These are phyloP conservation scores for Vanessa tameamea DNA, from an alignment of 1,140 invertebrate genomes.

Conservation along the genomic window DNA sequence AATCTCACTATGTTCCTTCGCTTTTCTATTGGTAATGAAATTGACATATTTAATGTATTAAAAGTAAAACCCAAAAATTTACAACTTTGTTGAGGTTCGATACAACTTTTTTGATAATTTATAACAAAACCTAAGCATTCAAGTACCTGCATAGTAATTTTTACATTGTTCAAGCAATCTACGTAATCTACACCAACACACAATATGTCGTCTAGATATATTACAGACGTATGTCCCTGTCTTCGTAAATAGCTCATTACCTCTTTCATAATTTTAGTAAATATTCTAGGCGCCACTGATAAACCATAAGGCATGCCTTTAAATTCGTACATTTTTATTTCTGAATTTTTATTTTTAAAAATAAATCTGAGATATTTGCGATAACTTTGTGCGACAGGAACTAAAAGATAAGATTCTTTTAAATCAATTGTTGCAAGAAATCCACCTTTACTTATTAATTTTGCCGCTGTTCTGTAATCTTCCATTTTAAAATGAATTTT, in stretches of 20 bases:
- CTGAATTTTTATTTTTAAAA: not conserved
- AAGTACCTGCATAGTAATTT: conserved; percentile 18
- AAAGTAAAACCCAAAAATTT: conserved; percentile 40
- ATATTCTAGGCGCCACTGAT: conserved; percentile 12
- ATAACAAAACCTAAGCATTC: conserved; percentile 38
- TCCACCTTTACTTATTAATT: not conserved
- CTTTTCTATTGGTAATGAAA: conserved; percentile 15
- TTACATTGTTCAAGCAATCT: conserved; percentile 12
- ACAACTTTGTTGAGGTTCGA: conserved; percentile 23
- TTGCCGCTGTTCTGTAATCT: not conserved
- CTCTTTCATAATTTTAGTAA: conserved; percentile 32
- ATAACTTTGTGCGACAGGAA: not conserved
- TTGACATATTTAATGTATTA: conserved; percentile 26
- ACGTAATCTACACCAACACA: not conserved
- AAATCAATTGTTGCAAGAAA: not conserved
- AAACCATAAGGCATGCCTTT: conserved; percentile 25
- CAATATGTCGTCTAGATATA: not conserved
- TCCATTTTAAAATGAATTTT: too few species aligned
- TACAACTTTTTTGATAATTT: conserved; percentile 38
- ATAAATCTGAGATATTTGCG: conserved; percentile 8
- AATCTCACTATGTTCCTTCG: not conserved
- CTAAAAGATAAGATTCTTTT: not conserved
- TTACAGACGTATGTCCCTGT: not conserved
- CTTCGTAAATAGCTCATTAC: conserved; percentile 27
- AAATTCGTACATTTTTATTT: conserved; percentile 13